Evolutionary conservation across 2,888 invertebrate genomes (phyloP), one percentile per base, ranked within the genome.

Genomic region (Polymixis lichenea): DNA sequence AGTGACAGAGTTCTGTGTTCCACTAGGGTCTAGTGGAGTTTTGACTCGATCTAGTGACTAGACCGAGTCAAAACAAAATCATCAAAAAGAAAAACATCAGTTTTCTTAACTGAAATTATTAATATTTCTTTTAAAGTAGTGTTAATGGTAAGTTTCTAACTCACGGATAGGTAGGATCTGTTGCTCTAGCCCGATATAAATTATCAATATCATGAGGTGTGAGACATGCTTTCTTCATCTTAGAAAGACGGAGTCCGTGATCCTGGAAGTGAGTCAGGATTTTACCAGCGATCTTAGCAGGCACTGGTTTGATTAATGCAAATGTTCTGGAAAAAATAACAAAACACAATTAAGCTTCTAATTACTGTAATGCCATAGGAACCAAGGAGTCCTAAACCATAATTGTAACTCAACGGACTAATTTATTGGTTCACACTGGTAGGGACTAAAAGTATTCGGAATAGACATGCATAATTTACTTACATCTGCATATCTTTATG

Each of bases 261-360:
- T 97, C 96, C 88, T 97, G 94, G 22, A 99, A 97, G 43, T 97
- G 93, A 70, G 97, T 97, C 0, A 99, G 89, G 74, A 99, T 98
- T 89, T 98, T 97, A 0, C 99, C 99, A 84, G 98, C 96, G 90
- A 97, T 97, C 32, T 97, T 95, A 38, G 98, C 95, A 15, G 97
- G 97, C 77, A 97, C 96, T 15, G 98, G 98, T 93, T 98, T 98
- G 15, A 99, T 95, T 85, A 99, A 94, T 7, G 97, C 97, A 94
- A 98, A 98, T 2, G 98, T 98, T 88, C 98, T 98, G 89, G 51
- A 95, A 95, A 68, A 56, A 32, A 66, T 56, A 38, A 67, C 13
- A 49, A 28, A 38, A 46, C 56, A 64, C 15, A 51, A 75, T 68
- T 38, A 53, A 75, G 13, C 7, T 32, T 28, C n/a, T 71, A n/a